Evolutionary conservation across 1,140 invertebrate genomes (phyloP).

Genomic region (Calosoma granatense): DNA sequence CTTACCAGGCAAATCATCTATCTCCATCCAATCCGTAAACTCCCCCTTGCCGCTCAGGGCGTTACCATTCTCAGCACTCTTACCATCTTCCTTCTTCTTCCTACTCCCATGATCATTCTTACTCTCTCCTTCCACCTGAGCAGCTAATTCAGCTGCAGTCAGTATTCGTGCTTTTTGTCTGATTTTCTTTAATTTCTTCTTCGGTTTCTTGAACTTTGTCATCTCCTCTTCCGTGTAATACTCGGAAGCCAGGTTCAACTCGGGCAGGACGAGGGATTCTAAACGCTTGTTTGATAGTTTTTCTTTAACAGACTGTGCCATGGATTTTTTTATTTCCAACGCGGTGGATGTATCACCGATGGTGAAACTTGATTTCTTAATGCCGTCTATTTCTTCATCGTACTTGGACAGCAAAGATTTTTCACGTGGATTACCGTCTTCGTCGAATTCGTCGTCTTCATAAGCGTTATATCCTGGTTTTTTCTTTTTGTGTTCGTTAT

Average conservation of each 20-base stretch:
- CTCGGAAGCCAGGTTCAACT: constrained; percentile 70
- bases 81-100: constrained; percentile 31
- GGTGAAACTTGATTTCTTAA: constrained; percentile 66
- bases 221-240: constrained; percentile 81
- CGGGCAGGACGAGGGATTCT: constrained; percentile 57
- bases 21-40: constrained; percentile 17
- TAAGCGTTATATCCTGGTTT: constrained; percentile 75
- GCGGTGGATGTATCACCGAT: constrained; percentile 52
- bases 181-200: constrained; percentile 68
- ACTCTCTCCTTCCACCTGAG: constrained; percentile 23
- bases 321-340: constrained; percentile 36
- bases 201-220: constrained; percentile 82
- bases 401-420: constrained; percentile 80
- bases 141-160: constrained; percentile 48
- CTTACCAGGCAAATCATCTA: constrained; percentile 32
- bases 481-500: constrained; percentile 75
- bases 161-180: constrained; percentile 42
- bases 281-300: constrained; percentile 56
- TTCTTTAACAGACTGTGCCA: constrained; percentile 42
- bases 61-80: too few relatives aligned
- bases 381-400: constrained; percentile 87
- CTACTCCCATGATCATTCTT: constrained; percentile 37
- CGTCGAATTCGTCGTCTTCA: constrained; percentile 77
- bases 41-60: constrained; percentile 34
- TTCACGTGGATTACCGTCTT: constrained; percentile 61